A percentile compares a stretch with the other conserved stretches of the same genome.
These are phyloP conservation scores for Capitella teleta DNA, from an alignment of 1,140 invertebrate species.

Conservation along the genomic window DNA sequence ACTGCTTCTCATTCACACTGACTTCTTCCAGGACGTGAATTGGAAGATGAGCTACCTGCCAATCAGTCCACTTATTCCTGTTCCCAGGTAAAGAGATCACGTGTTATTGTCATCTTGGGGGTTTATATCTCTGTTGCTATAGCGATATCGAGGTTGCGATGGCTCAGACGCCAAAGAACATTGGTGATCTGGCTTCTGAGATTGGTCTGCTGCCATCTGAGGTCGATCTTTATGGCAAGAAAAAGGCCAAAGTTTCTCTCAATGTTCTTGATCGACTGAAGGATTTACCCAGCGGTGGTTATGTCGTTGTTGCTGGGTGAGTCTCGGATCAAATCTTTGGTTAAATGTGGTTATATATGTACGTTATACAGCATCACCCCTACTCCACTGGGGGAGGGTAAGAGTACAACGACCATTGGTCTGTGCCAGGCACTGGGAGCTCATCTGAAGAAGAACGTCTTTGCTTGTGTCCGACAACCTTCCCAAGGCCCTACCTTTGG, in stretches of 20 bases:
- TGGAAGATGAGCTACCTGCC: too few species aligned
- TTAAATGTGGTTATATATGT: not conserved
- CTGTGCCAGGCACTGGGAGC: conserved; percentile 82
- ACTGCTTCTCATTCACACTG: too few species aligned
- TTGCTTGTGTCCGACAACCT: conserved; percentile 94
- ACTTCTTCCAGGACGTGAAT: too few species aligned
- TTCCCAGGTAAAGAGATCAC: too few species aligned
- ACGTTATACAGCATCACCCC: conserved; percentile 67
- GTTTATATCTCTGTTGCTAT: too few species aligned
- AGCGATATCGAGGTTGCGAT: conserved; percentile 83
- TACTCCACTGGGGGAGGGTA: conserved; percentile 92
- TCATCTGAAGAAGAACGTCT: conserved; percentile 72
- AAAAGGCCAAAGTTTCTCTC: conserved; percentile 89
- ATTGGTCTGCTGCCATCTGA: conserved; percentile 61
- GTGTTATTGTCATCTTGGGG: too few species aligned
- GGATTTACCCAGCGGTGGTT: conserved; percentile 67
- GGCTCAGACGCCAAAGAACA: conserved; percentile 75
- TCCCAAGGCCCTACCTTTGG: conserved; percentile 98
- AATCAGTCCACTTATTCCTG: too few species aligned
- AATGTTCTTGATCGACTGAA: conserved; percentile 65
- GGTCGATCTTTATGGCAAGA: conserved; percentile 79
- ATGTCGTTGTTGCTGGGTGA: conserved; percentile 88
- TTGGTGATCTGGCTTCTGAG: conserved; percentile 41
- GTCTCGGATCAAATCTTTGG: conserved; percentile 9
- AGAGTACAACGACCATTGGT: conserved; percentile 90